Evolutionary conservation across 2,113 vertebrate genomes (phyloP).

Genomic region (Parotia lawesii): DNA sequence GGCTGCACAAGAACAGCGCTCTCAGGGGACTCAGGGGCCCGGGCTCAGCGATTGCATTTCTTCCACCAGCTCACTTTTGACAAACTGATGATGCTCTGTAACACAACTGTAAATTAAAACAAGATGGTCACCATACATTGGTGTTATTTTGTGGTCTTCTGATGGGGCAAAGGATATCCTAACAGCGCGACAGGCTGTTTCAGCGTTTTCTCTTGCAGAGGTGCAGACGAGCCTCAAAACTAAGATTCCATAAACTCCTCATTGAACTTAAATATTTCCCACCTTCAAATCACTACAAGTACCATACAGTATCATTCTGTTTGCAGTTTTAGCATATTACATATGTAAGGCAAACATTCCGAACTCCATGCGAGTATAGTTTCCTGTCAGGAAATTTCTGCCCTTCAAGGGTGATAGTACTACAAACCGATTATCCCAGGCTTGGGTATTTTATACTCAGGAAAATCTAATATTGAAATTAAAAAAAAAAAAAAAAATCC

Average conservation of each 20-base stretch:
- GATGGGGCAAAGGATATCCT: not conserved
- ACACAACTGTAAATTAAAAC: not conserved
- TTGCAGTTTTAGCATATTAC: not conserved
- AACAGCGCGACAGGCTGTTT: accelerated
- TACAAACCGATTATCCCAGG: not conserved
- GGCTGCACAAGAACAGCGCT: not conserved
- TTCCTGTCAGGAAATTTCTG: not conserved
- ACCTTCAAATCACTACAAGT: not conserved
- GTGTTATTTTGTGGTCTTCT: not conserved
- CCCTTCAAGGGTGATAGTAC: not conserved
- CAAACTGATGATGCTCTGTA: not conserved
- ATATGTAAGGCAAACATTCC: not conserved
- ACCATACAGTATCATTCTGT: not conserved
- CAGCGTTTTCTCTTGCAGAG: not conserved
- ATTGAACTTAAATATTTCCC: not conserved
- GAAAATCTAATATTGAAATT: not conserved
- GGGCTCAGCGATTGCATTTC: not conserved
- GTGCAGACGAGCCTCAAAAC: not conserved
- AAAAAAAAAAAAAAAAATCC: not conserved
- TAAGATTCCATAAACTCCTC: not conserved
- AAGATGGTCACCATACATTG: not conserved
- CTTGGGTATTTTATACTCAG: not conserved
- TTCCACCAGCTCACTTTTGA: not conserved
- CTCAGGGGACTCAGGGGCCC: not conserved
- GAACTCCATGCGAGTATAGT: not conserved